A percentile compares a stretch with the other conserved stretches of the same genome.
phyloP scores from a whole-genome alignment of 2,888 invertebrate species.

The Acronicta alni region DNA sequence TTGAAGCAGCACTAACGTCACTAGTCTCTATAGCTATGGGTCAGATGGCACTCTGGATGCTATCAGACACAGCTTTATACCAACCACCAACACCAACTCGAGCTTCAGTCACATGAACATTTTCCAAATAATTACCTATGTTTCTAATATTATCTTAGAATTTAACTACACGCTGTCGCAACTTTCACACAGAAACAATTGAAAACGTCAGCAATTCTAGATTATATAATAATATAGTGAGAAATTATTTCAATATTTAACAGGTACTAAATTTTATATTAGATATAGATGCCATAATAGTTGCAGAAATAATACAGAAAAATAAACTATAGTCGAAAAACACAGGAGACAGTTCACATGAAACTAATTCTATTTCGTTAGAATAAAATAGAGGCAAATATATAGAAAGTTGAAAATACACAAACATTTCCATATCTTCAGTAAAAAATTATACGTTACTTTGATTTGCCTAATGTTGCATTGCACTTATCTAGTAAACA shows the following conservation, averaged over 20 bases:
- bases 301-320: not conserved
- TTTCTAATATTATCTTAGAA: conserved; percentile 55
- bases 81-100: conserved; percentile 57
- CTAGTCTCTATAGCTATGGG: conserved; percentile 85
- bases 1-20: conserved; percentile 83
- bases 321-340: conserved; percentile 28
- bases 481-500: conserved; percentile 12
- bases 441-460: conserved; percentile 22
- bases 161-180: conserved; percentile 54
- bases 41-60: conserved; percentile 86
- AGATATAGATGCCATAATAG: conserved; percentile 34
- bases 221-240: conserved; percentile 25
- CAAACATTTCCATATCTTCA: conserved; percentile 10
- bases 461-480: conserved; percentile 12
- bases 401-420: conserved; percentile 4
- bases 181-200: conserved; percentile 45
- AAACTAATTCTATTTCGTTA: conserved; percentile 22
- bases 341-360: conserved; percentile 57
- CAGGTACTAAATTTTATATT: conserved; percentile 45
- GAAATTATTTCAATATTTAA: conserved; percentile 40
- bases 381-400: conserved; percentile 11
- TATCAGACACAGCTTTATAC: conserved; percentile 76
- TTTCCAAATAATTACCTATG: conserved; percentile 47
- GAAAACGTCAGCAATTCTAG: conserved; percentile 26
- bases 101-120: conserved; percentile 60